A percentile compares a stretch with the other conserved stretches of the same genome.
phyloP scores from a whole-genome alignment of 2,888 invertebrate species.

The Hemicrepidius hirtus region DNA sequence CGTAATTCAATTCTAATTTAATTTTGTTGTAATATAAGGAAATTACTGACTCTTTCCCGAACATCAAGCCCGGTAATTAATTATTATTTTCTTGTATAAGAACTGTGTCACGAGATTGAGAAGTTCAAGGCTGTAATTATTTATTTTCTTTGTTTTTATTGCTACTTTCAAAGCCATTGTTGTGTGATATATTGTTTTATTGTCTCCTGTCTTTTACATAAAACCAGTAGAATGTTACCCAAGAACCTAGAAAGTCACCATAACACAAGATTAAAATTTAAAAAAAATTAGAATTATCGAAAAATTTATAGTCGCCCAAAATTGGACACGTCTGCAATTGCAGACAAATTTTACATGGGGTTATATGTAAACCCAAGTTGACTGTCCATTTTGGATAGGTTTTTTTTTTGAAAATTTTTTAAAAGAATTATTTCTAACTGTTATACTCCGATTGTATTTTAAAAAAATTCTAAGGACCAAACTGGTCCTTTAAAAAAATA shows the following conservation, averaged over 20 bases:
- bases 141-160: not conserved
- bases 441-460: no score
- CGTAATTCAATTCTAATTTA: not conserved
- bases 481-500: not conserved
- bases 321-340: no score
- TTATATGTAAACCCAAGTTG: no score
- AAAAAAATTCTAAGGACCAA: no score
- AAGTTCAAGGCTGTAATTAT: constrained; percentile 5
- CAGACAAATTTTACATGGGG: no score
- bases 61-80: no score
- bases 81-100: not conserved
- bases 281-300: no score
- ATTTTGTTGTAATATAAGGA: not conserved
- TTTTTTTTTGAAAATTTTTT: no score
- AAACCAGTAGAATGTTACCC: not conserved
- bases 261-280: no score
- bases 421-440: no score
- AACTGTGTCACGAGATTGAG: not conserved
- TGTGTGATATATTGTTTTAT: constrained; percentile 3
- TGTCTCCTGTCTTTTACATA: not conserved
- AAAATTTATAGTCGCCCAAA: not conserved
- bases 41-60: not conserved
- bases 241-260: not conserved
- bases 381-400: no score
- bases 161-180: not conserved